Base-by-base conservation (phyloP, 2,888 invertebrate genomes). In the Orchestes rusci region DNA sequence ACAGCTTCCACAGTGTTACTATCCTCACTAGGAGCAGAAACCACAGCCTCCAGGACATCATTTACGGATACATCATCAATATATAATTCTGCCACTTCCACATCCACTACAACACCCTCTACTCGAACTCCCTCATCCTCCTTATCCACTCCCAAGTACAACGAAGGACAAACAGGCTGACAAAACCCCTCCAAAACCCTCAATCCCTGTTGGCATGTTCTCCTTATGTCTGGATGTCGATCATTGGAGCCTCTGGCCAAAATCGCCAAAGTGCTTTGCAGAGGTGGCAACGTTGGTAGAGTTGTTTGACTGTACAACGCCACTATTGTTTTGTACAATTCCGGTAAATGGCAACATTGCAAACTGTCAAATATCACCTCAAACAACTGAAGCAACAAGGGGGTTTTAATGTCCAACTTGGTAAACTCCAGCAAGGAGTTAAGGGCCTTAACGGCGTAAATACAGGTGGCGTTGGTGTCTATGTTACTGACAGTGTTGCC, bases 301-400 rank as follows among this genome's bases (percentile, higher is more conserved):
- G 45, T 48, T n/a, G 52, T 50, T 52, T 58, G 58, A 43, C 54
- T 46, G 23, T 52, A 56, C 18, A 57, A 48, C 19, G 52, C 48
- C 3, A 53, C 53, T 10, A 58, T 36, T 12, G 53, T 46, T 42
- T 57, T 45, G 20, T 53, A 54, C 1, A 58, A 39, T 18, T 44
- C 47, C 7, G 34, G 32, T 23, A n/a, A n/a, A n/a, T 23, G 23
- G 40, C 53, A 52, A 20, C 53, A 54, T 10, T 48, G 38, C 10
- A 23, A 23, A 23, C 10, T 5, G 5, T 23, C 10, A 23, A 23
- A 23, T 23, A 23, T 7, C 23, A 7, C 23, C 23, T 23, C 23
- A 15, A 38, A 30, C 13, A n/a, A 2, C 12, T 29, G 3, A 15
- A 16, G 3, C 23, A 29, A 23, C 13, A 35, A 7, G 16, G 40